A percentile compares a stretch with the other conserved stretches of the same genome.
phyloP scores from a whole-genome alignment of 2,888 invertebrate species.

The Protophormia terraenovae region DNA sequence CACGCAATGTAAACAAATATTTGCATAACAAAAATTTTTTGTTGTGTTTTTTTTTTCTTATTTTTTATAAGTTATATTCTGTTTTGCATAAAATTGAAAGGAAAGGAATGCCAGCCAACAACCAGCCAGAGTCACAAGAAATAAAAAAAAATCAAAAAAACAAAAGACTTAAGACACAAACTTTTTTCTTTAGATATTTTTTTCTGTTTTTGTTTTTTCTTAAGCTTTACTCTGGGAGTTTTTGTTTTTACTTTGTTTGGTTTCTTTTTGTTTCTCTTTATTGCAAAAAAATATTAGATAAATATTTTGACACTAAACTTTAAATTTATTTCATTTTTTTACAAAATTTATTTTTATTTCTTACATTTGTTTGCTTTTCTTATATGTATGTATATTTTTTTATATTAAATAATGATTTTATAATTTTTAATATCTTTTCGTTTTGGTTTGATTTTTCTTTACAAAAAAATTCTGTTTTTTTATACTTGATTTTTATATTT shows the following conservation, averaged over 20 bases:
- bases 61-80: conserved; percentile 35
- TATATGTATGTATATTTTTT: not conserved
- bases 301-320: not conserved
- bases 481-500: conserved; percentile 9
- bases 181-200: conserved; percentile 14
- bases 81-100: conserved; percentile 52
- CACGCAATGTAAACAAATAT: conserved; percentile 68
- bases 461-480: not conserved
- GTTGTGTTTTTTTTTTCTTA: too few species aligned
- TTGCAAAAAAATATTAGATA: not conserved
- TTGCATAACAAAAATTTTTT: conserved; percentile 54
- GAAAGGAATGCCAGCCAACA: conserved; percentile 30
- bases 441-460: not conserved
- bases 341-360: not conserved
- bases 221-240: not conserved
- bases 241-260: conserved; percentile 16
- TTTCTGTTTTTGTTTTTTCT: conserved; percentile 26
- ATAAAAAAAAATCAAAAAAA: not conserved
- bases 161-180: conserved; percentile 33
- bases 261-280: not conserved
- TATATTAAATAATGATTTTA: not conserved
- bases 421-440: conserved; percentile 8
- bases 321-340: not conserved
- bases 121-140: not conserved
- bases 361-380: not conserved